These are phyloP conservation scores for Nannospalax galili DNA, from an alignment of 2,113 vertebrate genomes.

Conservation along the genomic window DNA sequence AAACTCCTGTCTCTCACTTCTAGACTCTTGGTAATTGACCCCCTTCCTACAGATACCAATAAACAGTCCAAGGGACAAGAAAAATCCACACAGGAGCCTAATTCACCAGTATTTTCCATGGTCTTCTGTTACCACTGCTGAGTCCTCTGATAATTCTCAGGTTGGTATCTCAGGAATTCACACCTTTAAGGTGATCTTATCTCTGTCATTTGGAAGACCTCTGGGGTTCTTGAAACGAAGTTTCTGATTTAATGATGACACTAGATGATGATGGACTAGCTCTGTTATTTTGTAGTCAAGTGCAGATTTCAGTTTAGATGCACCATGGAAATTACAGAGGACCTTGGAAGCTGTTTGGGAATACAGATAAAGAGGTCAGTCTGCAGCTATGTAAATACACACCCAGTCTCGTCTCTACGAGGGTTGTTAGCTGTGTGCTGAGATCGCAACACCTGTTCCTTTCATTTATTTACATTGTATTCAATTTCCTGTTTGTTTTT, in stretches of 20 bases:
- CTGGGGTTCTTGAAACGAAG: neutral
- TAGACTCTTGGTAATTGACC: rapidly evolving
- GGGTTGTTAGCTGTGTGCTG: neutral
- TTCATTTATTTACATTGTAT: neutral
- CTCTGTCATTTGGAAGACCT: neutral
- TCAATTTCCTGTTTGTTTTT: neutral
- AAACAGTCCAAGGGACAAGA: neutral
- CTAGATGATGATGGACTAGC: neutral
- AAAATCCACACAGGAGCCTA: neutral
- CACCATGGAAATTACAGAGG: neutral
- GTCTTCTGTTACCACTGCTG: neutral
- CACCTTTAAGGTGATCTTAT: neutral
- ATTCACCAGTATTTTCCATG: neutral
- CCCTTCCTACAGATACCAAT: too few relatives aligned
- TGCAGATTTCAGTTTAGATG: neutral
- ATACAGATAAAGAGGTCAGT: too few relatives aligned
- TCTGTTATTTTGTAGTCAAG: neutral
- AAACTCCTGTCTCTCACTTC: neutral
- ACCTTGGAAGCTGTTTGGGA: neutral
- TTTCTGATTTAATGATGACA: too few relatives aligned
- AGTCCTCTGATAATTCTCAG: neutral
- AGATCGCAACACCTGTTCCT: neutral
- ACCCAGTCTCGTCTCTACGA: rapidly evolving
- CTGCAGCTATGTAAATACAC: neutral
- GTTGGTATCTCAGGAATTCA: neutral